phyloP scores from a whole-genome alignment of 2,113 vertebrate genomes.

The Sorex araneus region DNA sequence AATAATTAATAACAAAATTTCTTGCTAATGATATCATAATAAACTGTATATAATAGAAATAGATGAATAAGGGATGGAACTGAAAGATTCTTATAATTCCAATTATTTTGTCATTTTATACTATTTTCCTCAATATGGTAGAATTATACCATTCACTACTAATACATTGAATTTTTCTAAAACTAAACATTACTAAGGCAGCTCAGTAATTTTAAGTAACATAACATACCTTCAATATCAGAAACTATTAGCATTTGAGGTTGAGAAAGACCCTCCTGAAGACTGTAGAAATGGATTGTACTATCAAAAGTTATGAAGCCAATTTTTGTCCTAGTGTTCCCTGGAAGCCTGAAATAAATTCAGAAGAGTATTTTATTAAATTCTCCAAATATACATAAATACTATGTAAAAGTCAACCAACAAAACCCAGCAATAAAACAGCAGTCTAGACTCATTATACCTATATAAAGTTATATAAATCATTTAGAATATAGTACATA shows the following conservation, averaged over 20 bases:
- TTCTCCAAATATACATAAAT: slow-evolving; percentile 33
- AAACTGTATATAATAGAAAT: too few species aligned
- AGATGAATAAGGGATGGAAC: neutral
- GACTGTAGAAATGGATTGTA: slow-evolving; percentile 99
- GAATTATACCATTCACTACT: neutral
- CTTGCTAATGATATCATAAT: too few species aligned
- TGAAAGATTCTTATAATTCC: slow-evolving; percentile 14
- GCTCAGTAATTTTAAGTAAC: slow-evolving; percentile 65
- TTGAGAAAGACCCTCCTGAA: slow-evolving; percentile 98
- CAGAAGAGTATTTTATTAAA: slow-evolving; percentile 70
- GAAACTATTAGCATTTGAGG: slow-evolving; percentile 99
- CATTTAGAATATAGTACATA: slow-evolving; percentile 14
- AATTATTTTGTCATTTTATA: slow-evolving; percentile 32
- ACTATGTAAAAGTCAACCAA: slow-evolving; percentile 36
- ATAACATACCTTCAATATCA: slow-evolving; percentile 95
- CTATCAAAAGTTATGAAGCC: slow-evolving; percentile 99
- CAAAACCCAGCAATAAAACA: slow-evolving; percentile 3
- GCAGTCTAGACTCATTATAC: slow-evolving; percentile 36
- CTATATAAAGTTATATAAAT: slow-evolving; percentile 52
- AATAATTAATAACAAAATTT: too few species aligned
- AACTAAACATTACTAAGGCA: slow-evolving; percentile 62
- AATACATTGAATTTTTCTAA: slow-evolving; percentile 51
- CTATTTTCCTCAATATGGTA: slow-evolving; percentile 56
- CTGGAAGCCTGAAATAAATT: slow-evolving; percentile 94
- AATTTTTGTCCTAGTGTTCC: slow-evolving; percentile 97